These are phyloP conservation scores for cattle (Bos taurus) DNA, from an alignment of 2,113 vertebrate species.

Conservation along the genomic window ARS-UCD2.0 NC_037332.1:34989001-34989500, in stretches of 20 bases:
- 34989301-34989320: not conserved
- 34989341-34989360: not conserved
- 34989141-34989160: not conserved
- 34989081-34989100: not conserved
- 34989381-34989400: not conserved
- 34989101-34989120: not conserved
- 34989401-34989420: fast-evolving
- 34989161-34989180: not conserved
- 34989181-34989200: not conserved
- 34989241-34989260: not conserved
- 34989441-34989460: not conserved
- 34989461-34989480: not conserved
- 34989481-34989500: not conserved
- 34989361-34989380: not conserved
- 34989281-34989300: not conserved
- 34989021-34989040: not conserved
- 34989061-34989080: not conserved
- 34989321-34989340: not conserved
- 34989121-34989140: not conserved
- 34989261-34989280: not conserved
- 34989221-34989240: not conserved
- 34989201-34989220: not conserved
- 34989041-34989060: not conserved
- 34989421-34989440: not conserved
- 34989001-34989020: too few relatives aligned